Evolutionary conservation across 2,797 vertebrate genomes (phyloP), one percentile per base, ranked within the genome.

Genomic region (Morus bassanus): DNA sequence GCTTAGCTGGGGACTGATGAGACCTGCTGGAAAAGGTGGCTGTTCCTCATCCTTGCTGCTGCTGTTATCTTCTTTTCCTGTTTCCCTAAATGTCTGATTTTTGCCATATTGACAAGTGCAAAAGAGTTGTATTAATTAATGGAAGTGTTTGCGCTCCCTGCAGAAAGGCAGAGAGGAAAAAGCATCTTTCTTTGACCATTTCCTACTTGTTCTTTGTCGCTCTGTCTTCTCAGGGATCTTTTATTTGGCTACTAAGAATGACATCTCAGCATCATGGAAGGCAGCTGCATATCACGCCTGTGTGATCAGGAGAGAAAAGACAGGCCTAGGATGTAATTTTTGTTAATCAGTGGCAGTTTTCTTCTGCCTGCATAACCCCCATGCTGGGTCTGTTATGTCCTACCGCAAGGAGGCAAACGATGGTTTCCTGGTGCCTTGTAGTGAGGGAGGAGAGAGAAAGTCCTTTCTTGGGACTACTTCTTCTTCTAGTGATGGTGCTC

Each of bases 331-430:
- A 50, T 35, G 23, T 51, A 31, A 59, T 37, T 74, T 63, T 46
- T 39, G 18, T 35, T 93, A 9, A 72, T 57, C 22, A 37, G 30
- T 6, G 4, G 21, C 54, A 72, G 46, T 33, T 82, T 50, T 41
- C 31, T 61, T 30, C 60, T 86, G 30, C 70, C 15, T 35, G 41
- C 30, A 1, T 35, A 43, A 59, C 39, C 30, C 31, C 67, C 10
- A 0, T 6, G 6, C 48, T 28, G 57, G 31, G 27, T n/a, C 73
- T 84, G 35, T 13, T 39, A 3, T 3, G 37, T 46, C 45, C 67
- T 25, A 3, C 39, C 0, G 0, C 25, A 12, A 33, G 68, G 50
- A 45, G 61, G 61, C 21, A 31, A 11, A 8, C 0, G 0, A 18
- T 57, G 45, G 7, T 18, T 51, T 68, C 30, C 43, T 24, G 2